These are phyloP conservation scores for Scotopteryx bipunctaria DNA, from an alignment of 2,888 invertebrate genomes.

Conservation along the genomic window DNA sequence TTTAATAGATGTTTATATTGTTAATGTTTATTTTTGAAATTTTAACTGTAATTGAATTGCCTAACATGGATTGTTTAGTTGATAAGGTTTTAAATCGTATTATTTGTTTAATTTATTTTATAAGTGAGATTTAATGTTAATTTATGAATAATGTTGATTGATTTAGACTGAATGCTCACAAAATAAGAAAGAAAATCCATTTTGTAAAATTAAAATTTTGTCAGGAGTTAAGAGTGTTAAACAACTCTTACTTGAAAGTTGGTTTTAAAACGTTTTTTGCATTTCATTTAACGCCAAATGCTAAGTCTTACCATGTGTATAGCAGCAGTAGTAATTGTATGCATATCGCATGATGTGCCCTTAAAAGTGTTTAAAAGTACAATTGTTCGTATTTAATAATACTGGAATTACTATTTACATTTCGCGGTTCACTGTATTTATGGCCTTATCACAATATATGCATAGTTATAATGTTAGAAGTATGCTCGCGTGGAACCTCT, in stretches of 20 bases:
- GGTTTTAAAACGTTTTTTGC: not conserved
- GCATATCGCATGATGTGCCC: constrained; percentile 34
- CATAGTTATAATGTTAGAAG: constrained; percentile 8
- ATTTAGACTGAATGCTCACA: constrained; percentile 29
- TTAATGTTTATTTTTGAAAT: constrained; percentile 43
- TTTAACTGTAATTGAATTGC: constrained; percentile 37
- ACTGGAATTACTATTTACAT: constrained; percentile 25
- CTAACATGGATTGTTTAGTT: constrained; percentile 36
- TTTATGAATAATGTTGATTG: constrained; percentile 25
- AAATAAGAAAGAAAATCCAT: constrained; percentile 6
- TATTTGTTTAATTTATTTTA: constrained; percentile 38
- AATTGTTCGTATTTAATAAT: constrained; percentile 13
- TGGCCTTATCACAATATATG: constrained; percentile 19
- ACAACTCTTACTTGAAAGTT: not conserved
- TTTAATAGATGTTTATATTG: constrained; percentile 35
- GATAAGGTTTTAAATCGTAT: constrained; percentile 42
- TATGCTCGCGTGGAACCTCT: not conserved
- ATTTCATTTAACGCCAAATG: constrained; percentile 62
- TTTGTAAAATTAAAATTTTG: not conserved
- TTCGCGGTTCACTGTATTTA: constrained; percentile 18
- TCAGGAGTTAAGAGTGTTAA: not conserved
- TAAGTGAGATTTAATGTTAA: constrained; percentile 32
- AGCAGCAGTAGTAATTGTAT: constrained; percentile 22
- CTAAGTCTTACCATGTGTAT: constrained; percentile 46
- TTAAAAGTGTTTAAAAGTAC: constrained; percentile 28